phyloP scores from a whole-genome alignment of 2,113 vertebrate genomes.

The Cacatua alba region DNA sequence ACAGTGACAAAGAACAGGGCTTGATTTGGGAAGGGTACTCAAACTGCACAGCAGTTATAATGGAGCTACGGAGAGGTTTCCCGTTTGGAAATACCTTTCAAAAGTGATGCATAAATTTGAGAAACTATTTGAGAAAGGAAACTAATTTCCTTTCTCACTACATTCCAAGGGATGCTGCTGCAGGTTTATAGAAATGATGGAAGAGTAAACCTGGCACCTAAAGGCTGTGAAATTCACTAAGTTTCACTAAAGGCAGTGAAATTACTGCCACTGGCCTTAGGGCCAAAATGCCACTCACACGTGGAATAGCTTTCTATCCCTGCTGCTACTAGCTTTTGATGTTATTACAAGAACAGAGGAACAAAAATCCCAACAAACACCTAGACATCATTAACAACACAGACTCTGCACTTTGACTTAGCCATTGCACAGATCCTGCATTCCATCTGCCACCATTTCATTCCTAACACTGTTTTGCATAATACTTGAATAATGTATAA shows the following conservation, averaged over 20 bases:
- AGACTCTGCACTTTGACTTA: not conserved
- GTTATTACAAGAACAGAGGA: not conserved
- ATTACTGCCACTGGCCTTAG: not conserved
- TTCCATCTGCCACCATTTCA: not conserved
- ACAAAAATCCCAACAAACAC: not conserved
- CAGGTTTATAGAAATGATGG: not conserved
- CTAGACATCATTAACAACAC: not conserved
- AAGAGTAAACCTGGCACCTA: not conserved
- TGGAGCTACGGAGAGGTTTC: not conserved
- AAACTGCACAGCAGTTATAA: not conserved
- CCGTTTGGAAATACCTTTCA: not conserved
- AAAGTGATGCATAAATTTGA: not conserved
- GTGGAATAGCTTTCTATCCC: not conserved
- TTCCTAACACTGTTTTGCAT: not conserved
- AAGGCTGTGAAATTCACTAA: not conserved
- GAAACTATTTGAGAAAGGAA: not conserved
- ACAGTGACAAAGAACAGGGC: not conserved
- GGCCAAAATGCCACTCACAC: not conserved
- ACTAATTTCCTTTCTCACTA: not conserved
- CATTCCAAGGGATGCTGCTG: not conserved
- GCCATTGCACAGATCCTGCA: not conserved
- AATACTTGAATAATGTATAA: not conserved
- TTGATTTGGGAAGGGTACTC: not conserved
- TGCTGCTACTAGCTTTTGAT: not conserved
- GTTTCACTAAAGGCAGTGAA: not conserved